Base-by-base conservation (phyloP, 2,888 invertebrate species). In the Dynastes hyllus region DNA sequence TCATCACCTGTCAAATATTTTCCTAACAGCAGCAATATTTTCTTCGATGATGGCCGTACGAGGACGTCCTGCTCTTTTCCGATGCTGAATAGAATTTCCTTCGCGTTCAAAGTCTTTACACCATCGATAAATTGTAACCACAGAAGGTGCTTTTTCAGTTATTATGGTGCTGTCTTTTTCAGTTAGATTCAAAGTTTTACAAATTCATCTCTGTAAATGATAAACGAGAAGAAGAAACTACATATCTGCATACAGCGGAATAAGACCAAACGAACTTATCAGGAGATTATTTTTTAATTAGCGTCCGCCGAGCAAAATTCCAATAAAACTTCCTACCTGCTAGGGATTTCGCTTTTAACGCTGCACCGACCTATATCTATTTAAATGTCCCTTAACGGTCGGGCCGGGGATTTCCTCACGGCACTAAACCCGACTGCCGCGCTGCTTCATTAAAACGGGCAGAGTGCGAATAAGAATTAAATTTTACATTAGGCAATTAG, bases 401-500 rank as follows among this genome's bases (percentile, higher is more conserved):
- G 40, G 58, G 45, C 53, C 73, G 73, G 37, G 73, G 73, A 73
- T 73, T 58, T 73, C 16, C 73, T 16, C 69, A 2, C 69, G 13
- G 69, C 55, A 73, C 70, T 73, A 45, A 58, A 73, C 40, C 58
- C 22, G 27, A 50, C 29, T 45, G 67, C 53, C 13, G 11, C 53
- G 53, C 53, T 29, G 70, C 73, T 73, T 73, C 73, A 73, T 73
- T 73, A 73, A 73, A 58, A 58, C 51, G 11, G 73, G 73, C 58
- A 55, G 37, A 73, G 73, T 45, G 73, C 58, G 27, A 73, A 73
- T 67, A 67, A 76, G 67, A 76, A 66, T 76, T 66, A 76, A 76
- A 76, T 76, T 76, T 76, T 76, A 76, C 76, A 76, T 67, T 67
- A 67, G 76, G 76, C 67, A 76, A 76, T 76, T 76, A 76, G 66